Base-by-base conservation (phyloP, 2,888 invertebrate species). In the Agrotis clavis region DNA sequence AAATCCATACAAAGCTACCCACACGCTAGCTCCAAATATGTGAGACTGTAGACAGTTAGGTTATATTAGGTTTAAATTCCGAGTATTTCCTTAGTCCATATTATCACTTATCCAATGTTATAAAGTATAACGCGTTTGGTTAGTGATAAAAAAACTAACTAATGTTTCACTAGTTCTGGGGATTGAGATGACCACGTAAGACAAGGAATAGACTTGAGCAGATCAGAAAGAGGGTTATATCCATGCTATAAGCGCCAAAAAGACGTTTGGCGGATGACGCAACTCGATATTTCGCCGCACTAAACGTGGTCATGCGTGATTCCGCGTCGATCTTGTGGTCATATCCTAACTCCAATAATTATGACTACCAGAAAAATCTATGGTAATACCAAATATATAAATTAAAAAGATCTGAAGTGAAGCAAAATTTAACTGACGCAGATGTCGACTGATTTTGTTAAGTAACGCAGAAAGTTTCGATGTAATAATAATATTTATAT, bases 11-110 rank as follows among this genome's bases (percentile, higher is more conserved):
- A 69, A 61, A 67, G 25, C 16, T 60, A 57, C 63, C 66, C 66
- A 65, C 74, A 56, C 25, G 30, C 41, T 35, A 48, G n/a, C 65
- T 67, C 80, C 11, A 30, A 62, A 53, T 62, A 82, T 86, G 78
- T 81, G 86, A 87, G 87, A 87, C 87, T 88, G 86, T 86, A 86
- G 86, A 87, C 74, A 79, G 72, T 83, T 88, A 88, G 85, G 83
- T 82, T 85, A 88, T 79, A 72, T 77, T 88, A 88, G 81, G 64
- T 67, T 67, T 84, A 85, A 87, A 87, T 88, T 88, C 81, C 75
- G 65, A 88, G 84, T 90, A 88, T 86, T 86, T 86, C 74, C 71
- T 69, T 68, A 74, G 41, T 75, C 77, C 72, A 77, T 78, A 82
- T 81, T 77, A 70, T 69, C 82, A 70, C 48, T 70, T 75, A 72